Conservation (phyloP, 2,113 vertebrate genomes). For the Callospermophilus lateralis region DNA sequence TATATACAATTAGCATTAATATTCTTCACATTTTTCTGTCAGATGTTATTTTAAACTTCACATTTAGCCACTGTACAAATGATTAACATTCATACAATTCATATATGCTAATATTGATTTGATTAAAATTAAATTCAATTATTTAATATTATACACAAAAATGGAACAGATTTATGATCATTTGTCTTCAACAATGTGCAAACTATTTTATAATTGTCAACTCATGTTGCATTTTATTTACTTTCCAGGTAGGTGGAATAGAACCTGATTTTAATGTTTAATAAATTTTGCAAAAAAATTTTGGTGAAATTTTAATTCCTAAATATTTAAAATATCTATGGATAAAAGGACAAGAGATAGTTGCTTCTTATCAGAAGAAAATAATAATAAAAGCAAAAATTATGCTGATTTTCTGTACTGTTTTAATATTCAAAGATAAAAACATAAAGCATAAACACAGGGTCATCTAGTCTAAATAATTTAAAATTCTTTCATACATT, state of each 20-base stretch:
- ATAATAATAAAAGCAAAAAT: not conserved
- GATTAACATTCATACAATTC: not conserved
- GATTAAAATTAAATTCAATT: not conserved
- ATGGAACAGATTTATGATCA: not conserved
- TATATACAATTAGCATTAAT: not conserved
- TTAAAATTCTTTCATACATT: not conserved
- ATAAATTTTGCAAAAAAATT: not conserved
- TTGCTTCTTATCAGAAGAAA: not conserved
- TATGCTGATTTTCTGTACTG: not conserved
- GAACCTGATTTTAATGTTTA: not conserved
- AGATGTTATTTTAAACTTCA: slow-evolving; percentile 10
- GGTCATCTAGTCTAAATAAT: not conserved
- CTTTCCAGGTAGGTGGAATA: not conserved
- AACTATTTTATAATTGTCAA: not conserved
- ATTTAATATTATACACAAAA: not conserved
- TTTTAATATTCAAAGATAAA: not conserved
- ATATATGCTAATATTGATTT: not conserved
- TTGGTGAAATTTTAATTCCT: not conserved
- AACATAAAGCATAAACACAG: not conserved
- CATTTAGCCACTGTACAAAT: not conserved
- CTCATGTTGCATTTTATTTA: not conserved
- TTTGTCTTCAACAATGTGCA: not conserved
- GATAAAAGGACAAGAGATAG: not conserved
- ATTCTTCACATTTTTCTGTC: not conserved
- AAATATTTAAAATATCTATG: not conserved